Percentiles rank a stretch among this genome's conserved stretches.
Evolutionary conservation across 2,797 vertebrate species (phyloP).

Genomic region (Chelon labrosus): DNA sequence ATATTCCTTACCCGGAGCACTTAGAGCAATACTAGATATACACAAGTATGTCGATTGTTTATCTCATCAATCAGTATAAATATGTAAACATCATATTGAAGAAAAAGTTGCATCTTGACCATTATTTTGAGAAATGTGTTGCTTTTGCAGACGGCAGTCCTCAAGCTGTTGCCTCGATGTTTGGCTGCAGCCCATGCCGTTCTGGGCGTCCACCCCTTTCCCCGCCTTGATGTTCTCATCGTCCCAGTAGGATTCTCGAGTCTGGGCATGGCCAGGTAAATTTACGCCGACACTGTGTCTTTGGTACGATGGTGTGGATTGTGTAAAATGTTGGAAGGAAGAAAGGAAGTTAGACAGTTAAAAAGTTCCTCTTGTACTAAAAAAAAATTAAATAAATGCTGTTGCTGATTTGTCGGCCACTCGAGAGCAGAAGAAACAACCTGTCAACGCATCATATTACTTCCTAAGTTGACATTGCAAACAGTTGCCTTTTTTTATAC

Average conservation of each 20-base stretch:
- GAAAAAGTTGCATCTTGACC: neutral
- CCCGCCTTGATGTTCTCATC: constrained; percentile 93
- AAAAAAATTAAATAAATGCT: too few species aligned
- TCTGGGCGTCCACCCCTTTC: constrained; percentile 94
- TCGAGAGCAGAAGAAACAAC: neutral
- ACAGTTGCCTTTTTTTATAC: neutral
- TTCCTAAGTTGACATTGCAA: neutral
- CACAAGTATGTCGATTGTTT: neutral
- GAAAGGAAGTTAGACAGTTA: neutral
- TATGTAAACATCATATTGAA: neutral
- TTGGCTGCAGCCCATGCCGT: constrained; percentile 89
- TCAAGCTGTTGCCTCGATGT: constrained; percentile 89
- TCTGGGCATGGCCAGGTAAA: constrained; percentile 96
- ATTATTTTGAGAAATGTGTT: constrained; percentile 19
- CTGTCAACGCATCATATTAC: neutral
- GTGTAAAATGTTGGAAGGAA: neutral
- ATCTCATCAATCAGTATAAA: neutral
- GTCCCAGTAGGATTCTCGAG: constrained; percentile 95
- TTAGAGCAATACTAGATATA: neutral
- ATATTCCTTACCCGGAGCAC: neutral
- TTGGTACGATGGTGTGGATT: neutral
- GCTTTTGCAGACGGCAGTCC: constrained; percentile 69
- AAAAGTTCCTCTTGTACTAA: too few species aligned
- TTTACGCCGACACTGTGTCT: constrained; percentile 1
- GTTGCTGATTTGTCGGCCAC: neutral